Base-by-base conservation (phyloP, 2,888 invertebrate genomes). In the Caradrina clavipalpis region DNA sequence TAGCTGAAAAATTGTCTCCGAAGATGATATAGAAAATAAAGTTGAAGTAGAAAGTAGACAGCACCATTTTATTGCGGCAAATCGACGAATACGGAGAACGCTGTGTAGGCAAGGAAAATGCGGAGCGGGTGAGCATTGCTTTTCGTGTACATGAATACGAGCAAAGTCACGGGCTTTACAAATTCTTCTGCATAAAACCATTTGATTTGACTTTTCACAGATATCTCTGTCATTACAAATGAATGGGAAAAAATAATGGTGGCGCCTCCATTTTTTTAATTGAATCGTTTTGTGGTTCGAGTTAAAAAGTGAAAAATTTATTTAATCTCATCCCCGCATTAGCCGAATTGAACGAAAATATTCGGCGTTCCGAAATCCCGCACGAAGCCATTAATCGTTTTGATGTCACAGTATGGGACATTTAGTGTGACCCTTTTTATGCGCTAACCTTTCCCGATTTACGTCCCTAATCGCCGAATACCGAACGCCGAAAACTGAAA, bases 351-450 rank as follows among this genome's bases (percentile, higher is more conserved):
- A 89, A 91, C 89, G 91, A 93, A 94, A 93, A 94, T 94, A 93
- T 94, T 92, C 92, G 86, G 85, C 89, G 88, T 88, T 91, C 91
- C 87, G 79, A 91, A 92, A 90, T 87, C 91, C 92, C 89, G 81
- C 90, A 88, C 90, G 88, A 88, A 87, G 90, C 91, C 95, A 95
- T 95, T 94, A 95, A 95, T 95, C 95, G 95, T 94, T 94, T 92
- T 89, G 94, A 94, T 95, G 95, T 95, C 95, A 92, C 94, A 91
- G 95, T 95, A 94, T 93, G 94, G 94, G 94, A 95, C 94, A 94
- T 95, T 95, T 94, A 95, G 95, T 94, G 94, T 93, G 94, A 95
- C 95, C 95, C 95, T 95, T 95, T 95, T 95, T 94, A 93, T 91
- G 90, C 89, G 90, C 82, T 83, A 87, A 88, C 92, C 91, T 89